A percentile compares a stretch with the other conserved stretches of the same genome.
Evolutionary conservation across 2,113 vertebrate species (phyloP).

Genomic region (Rhea americana): DNA sequence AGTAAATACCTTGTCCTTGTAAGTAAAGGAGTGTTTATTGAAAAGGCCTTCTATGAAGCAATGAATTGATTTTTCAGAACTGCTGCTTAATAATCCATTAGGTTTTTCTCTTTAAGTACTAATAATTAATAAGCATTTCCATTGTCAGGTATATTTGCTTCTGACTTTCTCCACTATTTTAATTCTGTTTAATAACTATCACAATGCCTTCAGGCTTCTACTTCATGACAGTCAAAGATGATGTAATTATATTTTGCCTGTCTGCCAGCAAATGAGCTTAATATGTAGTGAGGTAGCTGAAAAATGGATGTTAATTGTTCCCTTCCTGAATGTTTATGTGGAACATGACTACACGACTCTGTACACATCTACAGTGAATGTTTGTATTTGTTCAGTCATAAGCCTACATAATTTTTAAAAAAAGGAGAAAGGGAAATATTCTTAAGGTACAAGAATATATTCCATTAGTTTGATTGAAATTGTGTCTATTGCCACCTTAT

Average conservation of each 20-base stretch:
- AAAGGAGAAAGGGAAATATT: not conserved
- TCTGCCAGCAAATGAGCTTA: not conserved
- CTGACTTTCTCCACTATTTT: not conserved
- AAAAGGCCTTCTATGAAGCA: not conserved
- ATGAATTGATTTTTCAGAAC: not conserved
- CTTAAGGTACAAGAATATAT: not conserved
- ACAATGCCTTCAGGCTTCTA: not conserved
- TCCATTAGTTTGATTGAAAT: not conserved
- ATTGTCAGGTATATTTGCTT: not conserved
- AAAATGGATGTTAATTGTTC: not conserved
- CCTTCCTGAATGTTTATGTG: not conserved
- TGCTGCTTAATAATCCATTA: not conserved
- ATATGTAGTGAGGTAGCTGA: not conserved
- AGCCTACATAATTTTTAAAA: not conserved
- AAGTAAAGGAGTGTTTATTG: not conserved
- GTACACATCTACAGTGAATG: not conserved
- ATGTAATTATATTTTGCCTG: not conserved
- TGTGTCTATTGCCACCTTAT: not conserved
- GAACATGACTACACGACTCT: not conserved
- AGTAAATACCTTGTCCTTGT: not conserved
- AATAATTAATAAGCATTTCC: not conserved
- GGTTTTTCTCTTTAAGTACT: not conserved
- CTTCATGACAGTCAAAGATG: not conserved
- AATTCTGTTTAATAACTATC: not conserved
- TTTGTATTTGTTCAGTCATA: not conserved